Conservation (phyloP, 2,113 vertebrate genomes). For the Panthera leo region DNA sequence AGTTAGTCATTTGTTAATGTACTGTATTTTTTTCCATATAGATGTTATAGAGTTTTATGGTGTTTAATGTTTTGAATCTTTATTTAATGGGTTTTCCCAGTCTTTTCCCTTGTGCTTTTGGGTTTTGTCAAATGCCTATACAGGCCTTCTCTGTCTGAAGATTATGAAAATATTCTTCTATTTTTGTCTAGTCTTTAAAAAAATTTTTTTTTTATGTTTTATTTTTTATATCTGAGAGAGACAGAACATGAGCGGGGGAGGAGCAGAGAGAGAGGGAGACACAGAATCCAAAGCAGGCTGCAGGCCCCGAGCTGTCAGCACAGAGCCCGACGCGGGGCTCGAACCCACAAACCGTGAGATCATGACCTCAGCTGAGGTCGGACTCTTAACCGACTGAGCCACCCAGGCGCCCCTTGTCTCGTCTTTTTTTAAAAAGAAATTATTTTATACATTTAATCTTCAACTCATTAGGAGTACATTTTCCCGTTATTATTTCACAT, state of each 20-base stretch:
- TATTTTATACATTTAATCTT: background rate
- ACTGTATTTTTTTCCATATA: background rate
- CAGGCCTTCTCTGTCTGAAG: background rate
- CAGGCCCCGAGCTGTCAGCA: background rate
- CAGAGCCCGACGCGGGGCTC: background rate
- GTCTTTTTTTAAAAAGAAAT: background rate
- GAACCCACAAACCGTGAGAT: fast-evolving
- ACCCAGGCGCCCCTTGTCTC: background rate
- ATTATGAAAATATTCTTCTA: background rate
- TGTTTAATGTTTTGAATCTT: background rate
- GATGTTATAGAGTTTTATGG: background rate
- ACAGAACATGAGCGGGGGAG: background rate
- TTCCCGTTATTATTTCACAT: background rate
- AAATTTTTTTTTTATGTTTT: background rate
- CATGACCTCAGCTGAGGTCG: background rate
- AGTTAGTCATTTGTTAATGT: background rate
- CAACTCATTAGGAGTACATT: background rate
- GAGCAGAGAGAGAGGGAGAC: background rate
- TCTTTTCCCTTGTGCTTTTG: background rate
- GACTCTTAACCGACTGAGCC: background rate
- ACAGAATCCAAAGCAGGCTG: background rate
- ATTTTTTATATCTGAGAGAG: background rate
- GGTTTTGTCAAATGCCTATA: background rate
- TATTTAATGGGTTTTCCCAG: background rate
- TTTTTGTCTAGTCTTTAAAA: background rate